A percentile compares a stretch with the other conserved stretches of the same genome.
These are phyloP conservation scores for Tetramorium alpestre DNA, from an alignment of 1,140 invertebrate species.

Conservation along the genomic window DNA sequence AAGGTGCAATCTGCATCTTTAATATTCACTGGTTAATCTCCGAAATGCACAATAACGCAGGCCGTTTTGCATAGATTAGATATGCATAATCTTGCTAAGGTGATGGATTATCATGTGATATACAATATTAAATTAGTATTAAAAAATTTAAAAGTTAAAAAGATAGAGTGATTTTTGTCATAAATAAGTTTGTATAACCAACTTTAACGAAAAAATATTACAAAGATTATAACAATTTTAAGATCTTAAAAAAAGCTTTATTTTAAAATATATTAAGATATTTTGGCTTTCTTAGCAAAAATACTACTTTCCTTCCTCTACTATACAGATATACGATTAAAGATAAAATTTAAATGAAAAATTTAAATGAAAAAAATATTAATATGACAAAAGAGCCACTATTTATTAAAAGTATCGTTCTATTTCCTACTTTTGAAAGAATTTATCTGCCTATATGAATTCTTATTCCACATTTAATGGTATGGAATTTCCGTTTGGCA, in stretches of 20 bases:
- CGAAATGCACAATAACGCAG: constrained; percentile 15
- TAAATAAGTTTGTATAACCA: not conserved
- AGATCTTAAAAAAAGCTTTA: not conserved
- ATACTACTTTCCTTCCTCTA: not conserved
- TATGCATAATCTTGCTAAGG: constrained; percentile 2
- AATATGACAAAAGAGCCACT: not conserved
- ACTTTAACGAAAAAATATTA: not conserved
- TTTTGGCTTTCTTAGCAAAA: not conserved
- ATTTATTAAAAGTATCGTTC: not conserved
- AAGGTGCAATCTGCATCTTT: not conserved
- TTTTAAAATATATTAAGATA: not conserved
- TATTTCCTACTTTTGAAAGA: not conserved
- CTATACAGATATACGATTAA: not conserved
- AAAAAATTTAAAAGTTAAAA: constrained; percentile 21
- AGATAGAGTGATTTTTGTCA: not conserved
- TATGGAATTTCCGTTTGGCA: constrained; percentile 1
- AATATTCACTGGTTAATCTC: constrained; percentile 34
- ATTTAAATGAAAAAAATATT: not conserved
- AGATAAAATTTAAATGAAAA: not conserved
- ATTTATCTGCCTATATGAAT: not conserved
- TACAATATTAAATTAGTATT: not conserved
- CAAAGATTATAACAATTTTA: not conserved
- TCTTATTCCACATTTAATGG: constrained; percentile 17
- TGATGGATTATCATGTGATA: constrained; percentile 1
- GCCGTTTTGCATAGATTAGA: constrained; percentile 3